Percentiles rank a stretch among this genome's conserved stretches.
phyloP scores from a whole-genome alignment of 2,888 invertebrate species.

The Anticlea derivata region DNA sequence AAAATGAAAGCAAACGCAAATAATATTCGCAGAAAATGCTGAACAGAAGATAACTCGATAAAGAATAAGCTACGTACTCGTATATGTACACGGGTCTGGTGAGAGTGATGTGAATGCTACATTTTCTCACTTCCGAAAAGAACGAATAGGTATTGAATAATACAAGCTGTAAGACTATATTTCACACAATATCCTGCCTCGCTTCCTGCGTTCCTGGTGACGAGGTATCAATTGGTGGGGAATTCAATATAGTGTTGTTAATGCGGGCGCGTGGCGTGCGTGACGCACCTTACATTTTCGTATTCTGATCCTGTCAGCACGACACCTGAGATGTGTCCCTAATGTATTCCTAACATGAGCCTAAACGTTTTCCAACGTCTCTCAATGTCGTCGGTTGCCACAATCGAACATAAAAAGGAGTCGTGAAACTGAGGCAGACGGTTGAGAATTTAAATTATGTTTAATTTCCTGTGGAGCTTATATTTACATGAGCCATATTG shows the following conservation, averaged over 20 bases:
- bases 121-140: conserved; percentile 17
- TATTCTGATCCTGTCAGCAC: conserved; percentile 59
- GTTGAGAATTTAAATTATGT: conserved; percentile 34
- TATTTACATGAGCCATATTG: conserved; percentile 27
- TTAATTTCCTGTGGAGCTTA: conserved; percentile 32
- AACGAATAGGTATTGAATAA: conserved; percentile 35
- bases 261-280: conserved; percentile 53
- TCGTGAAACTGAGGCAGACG: conserved; percentile 32
- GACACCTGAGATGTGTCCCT: conserved; percentile 56
- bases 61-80: conserved; percentile 13
- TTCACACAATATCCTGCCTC: conserved; percentile 57
- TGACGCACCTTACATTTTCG: conserved; percentile 49
- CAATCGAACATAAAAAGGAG: conserved; percentile 34
- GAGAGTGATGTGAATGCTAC: conserved; percentile 5
- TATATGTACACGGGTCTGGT: too few relatives aligned
- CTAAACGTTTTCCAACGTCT: conserved; percentile 55
- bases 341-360: conserved; percentile 43
- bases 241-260: conserved; percentile 70
- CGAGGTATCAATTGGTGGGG: conserved; percentile 70
- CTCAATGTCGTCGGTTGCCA: conserved; percentile 36
- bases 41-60: conserved; percentile 11
- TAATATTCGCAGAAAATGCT: conserved; percentile 8
- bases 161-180: conserved; percentile 46
- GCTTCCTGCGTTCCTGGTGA: conserved; percentile 68
- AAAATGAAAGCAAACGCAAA: conserved; percentile 11